Evolutionary conservation across 2,888 invertebrate species (phyloP).

Genomic region (Phortica okadai): DNA sequence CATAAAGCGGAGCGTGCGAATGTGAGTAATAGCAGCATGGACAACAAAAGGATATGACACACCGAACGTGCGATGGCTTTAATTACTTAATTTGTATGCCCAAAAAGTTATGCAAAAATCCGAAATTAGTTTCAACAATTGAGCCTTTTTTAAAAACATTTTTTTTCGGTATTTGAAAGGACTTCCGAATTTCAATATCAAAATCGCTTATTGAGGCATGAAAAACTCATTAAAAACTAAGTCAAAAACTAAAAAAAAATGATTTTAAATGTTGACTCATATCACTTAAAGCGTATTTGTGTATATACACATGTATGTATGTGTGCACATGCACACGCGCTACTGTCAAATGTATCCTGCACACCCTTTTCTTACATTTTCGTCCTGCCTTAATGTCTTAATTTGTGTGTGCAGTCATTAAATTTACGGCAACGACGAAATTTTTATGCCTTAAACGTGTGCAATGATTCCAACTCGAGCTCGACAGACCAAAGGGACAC

Average conservation of each 20-base stretch:
- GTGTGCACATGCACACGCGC: background rate
- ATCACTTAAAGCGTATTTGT: background rate
- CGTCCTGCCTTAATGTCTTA: background rate
- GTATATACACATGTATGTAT: too few species aligned
- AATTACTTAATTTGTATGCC: constrained; percentile 25
- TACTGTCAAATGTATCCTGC: background rate
- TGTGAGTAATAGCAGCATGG: background rate
- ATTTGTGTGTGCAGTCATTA: background rate
- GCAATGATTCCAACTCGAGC: background rate
- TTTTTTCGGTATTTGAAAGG: background rate
- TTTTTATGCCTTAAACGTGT: constrained; percentile 11
- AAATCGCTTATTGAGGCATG: background rate
- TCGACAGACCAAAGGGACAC: background rate
- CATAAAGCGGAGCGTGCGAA: background rate
- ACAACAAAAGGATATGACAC: background rate
- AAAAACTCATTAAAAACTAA: background rate
- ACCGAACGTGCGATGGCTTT: background rate
- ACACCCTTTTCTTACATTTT: background rate
- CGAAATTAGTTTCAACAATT: too few species aligned
- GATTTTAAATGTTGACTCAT: background rate
- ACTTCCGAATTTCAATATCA: background rate
- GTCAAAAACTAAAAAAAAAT: background rate
- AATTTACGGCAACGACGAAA: background rate
- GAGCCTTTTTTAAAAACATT: background rate
- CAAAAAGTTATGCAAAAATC: background rate